These are phyloP conservation scores for Acanthosepion pharaonis DNA, from an alignment of 2,888 invertebrate genomes.

Conservation along the genomic window DNA sequence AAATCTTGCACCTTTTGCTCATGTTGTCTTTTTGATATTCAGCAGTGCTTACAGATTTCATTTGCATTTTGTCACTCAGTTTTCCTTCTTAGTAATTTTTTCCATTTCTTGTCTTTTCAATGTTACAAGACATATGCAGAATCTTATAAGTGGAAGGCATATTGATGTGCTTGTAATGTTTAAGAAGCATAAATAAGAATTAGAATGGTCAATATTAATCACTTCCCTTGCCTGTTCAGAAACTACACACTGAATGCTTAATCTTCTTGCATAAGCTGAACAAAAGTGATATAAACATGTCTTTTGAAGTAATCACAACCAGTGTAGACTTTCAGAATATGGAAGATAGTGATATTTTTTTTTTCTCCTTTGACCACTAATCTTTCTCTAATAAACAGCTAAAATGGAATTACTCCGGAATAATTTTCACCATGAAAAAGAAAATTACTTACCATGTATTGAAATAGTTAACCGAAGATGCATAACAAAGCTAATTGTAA, in stretches of 20 bases:
- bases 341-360: neutral
- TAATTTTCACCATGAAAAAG: no score
- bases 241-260: no score
- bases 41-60: slow-evolving; percentile 1
- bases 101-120: neutral
- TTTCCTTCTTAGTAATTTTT: neutral
- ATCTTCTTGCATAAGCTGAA: neutral
- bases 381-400: no score
- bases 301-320: neutral
- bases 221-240: neutral
- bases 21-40: neutral
- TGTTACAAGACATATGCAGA: neutral
- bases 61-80: neutral
- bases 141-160: neutral
- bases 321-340: neutral
- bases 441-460: no score
- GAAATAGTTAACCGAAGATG: no score
- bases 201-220: neutral
- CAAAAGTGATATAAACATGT: neutral
- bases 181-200: neutral
- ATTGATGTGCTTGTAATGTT: neutral
- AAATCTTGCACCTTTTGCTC: neutral
- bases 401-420: no score
- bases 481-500: no score
- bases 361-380: neutral